phyloP scores from a whole-genome alignment of 1,140 invertebrate genomes.

The Drosophila malerkotliana region DNA sequence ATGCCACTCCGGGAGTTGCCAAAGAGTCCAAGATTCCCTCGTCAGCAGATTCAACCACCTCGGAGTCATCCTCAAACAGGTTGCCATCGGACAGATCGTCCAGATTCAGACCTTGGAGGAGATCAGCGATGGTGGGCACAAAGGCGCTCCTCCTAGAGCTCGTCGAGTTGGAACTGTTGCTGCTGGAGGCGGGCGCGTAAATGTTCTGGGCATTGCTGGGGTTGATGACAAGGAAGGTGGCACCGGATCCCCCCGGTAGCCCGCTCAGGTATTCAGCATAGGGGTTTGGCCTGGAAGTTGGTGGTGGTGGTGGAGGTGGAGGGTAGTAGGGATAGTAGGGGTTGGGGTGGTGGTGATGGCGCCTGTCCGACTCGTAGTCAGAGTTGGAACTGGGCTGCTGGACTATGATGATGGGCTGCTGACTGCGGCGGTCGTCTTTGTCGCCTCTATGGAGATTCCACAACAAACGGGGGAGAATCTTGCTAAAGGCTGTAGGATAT shows the following conservation, averaged over 20 bases:
- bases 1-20: background rate
- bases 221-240: slow-evolving; percentile 56
- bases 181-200: slow-evolving; percentile 2
- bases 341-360: slow-evolving; percentile 15
- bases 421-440: slow-evolving; percentile 22
- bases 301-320: slow-evolving; percentile 3
- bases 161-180: slow-evolving; percentile 9
- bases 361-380: slow-evolving; percentile 21
- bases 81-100: slow-evolving; percentile 32
- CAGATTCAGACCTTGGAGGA: slow-evolving; percentile 45
- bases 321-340: slow-evolving; percentile 25
- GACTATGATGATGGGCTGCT: slow-evolving; percentile 43
- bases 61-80: slow-evolving; percentile 49
- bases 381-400: slow-evolving; percentile 18
- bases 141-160: slow-evolving; percentile 4
- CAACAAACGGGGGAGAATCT: slow-evolving; percentile 47
- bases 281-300: slow-evolving; percentile 7
- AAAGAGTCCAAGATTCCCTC: slow-evolving; percentile 3
- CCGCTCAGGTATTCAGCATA: slow-evolving; percentile 2
- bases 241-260: background rate
- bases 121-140: slow-evolving; percentile 21
- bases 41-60: slow-evolving; percentile 31
- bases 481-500: slow-evolving; percentile 10
- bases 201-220: slow-evolving; percentile 63
- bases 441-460: slow-evolving; percentile 36